A percentile compares a stretch with the other conserved stretches of the same genome.
These are phyloP conservation scores for Notarius lentiginosus DNA, from an alignment of 2,113 vertebrate genomes.

Conservation along the genomic window DNA sequence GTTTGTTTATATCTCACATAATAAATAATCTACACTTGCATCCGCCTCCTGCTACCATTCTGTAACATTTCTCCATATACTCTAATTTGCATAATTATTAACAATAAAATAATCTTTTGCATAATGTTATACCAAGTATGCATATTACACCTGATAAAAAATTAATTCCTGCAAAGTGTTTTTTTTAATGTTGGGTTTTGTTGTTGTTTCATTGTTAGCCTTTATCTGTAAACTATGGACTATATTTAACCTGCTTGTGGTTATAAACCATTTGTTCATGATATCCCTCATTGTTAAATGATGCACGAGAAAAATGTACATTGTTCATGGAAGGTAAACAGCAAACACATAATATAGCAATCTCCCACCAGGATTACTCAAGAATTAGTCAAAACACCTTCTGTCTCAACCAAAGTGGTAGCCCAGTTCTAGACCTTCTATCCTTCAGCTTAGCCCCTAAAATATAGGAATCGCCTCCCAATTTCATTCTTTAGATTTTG, in stretches of 20 bases:
- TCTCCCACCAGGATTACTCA: not conserved
- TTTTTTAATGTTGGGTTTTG: not conserved
- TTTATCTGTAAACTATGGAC: not conserved
- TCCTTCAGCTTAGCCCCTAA: not conserved
- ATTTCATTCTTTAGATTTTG: not conserved
- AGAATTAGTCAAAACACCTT: not conserved
- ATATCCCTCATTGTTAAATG: not conserved
- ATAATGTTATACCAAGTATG: not conserved
- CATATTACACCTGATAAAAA: not conserved
- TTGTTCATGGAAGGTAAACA: not conserved
- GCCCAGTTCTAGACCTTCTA: too few relatives aligned
- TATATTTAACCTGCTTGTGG: not conserved
- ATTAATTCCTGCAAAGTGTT: not conserved
- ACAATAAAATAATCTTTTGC: not conserved
- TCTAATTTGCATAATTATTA: conserved; percentile 2
- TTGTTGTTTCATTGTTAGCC: not conserved
- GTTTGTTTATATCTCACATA: too few relatives aligned
- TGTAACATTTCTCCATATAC: not conserved
- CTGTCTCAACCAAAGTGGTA: not conserved
- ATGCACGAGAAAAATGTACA: not conserved
- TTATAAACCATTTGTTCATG: not conserved
- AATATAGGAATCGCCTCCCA: not conserved
- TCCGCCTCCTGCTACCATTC: too few relatives aligned
- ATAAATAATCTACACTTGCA: too few relatives aligned
- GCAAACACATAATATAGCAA: not conserved